These are phyloP conservation scores for Stegana nigrithorax DNA, from an alignment of 2,888 invertebrate species.

Conservation along the genomic window DNA sequence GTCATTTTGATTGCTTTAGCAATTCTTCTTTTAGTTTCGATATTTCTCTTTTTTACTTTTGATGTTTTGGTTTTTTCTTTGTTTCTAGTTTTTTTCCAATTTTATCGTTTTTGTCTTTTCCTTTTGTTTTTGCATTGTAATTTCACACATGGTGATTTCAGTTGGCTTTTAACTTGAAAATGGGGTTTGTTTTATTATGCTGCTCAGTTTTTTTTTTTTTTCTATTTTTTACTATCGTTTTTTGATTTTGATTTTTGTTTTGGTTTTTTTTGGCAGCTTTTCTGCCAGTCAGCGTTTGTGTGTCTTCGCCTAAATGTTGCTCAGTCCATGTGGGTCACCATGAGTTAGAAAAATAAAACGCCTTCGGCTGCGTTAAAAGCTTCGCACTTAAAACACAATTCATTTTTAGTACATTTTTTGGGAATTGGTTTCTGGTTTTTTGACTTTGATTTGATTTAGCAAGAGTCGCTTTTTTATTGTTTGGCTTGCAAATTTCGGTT, in stretches of 20 bases:
- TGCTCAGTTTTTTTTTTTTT: slow-evolving; percentile 17
- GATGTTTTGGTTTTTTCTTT: background rate
- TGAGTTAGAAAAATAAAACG: no score
- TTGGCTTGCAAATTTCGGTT: no score
- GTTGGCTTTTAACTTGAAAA: slow-evolving; percentile 26
- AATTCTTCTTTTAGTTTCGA: slow-evolving; percentile 18
- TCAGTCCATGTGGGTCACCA: slow-evolving; percentile 17
- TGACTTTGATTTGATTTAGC: background rate
- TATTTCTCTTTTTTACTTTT: slow-evolving; percentile 10
- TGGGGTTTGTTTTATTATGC: slow-evolving; percentile 21
- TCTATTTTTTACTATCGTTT: background rate
- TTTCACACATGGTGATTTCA: slow-evolving; percentile 48
- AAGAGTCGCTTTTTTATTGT: no score
- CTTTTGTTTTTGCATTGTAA: slow-evolving; percentile 25
- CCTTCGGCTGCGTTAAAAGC: background rate
- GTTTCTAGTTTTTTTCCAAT: background rate
- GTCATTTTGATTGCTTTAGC: slow-evolving; percentile 2
- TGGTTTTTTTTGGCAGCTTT: background rate
- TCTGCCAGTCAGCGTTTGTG: background rate
- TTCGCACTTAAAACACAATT: background rate
- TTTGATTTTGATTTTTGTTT: background rate
- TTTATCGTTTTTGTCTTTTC: background rate
- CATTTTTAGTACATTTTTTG: background rate
- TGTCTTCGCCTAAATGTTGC: no score
- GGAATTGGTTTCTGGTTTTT: background rate